Evolutionary conservation across 2,888 invertebrate species (phyloP).

Genomic region (Polia nebulosa): DNA sequence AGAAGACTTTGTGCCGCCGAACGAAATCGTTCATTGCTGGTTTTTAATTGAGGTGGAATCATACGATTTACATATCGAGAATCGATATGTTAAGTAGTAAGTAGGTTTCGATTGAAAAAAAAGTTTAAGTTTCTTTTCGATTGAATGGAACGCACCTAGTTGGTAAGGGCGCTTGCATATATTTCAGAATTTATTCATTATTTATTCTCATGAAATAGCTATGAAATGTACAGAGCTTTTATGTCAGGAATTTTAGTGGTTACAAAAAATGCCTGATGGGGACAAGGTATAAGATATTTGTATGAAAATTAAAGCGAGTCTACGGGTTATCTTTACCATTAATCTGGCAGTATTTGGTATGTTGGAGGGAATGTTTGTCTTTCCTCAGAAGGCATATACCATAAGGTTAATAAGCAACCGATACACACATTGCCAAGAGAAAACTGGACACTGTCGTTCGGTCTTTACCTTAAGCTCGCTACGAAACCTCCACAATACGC

Average conservation of each 20-base stretch:
- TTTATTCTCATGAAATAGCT: slow-evolving; percentile 28
- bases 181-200: slow-evolving; percentile 35
- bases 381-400: background rate
- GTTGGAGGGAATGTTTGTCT: background rate
- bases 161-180: slow-evolving; percentile 6
- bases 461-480: background rate
- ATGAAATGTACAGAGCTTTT: slow-evolving; percentile 20
- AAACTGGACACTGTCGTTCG: background rate
- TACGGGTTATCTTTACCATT: slow-evolving; percentile 29
- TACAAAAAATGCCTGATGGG: slow-evolving; percentile 2
- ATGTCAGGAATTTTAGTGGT: slow-evolving; percentile 14
- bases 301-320: slow-evolving; percentile 22
- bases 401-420: background rate
- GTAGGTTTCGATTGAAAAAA: slow-evolving; percentile 16
- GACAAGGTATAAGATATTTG: slow-evolving; percentile 16
- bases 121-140: slow-evolving; percentile 30
- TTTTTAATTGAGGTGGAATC: slow-evolving; percentile 64
- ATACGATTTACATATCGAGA: slow-evolving; percentile 65
- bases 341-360: slow-evolving; percentile 37
- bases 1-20: slow-evolving; percentile 51
- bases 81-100: slow-evolving; percentile 56
- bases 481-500: background rate
- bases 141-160: slow-evolving; percentile 18
- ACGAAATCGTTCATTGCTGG: slow-evolving; percentile 52
- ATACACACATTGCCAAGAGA: background rate